Conservation (phyloP, 2,113 vertebrate genomes). For the Clinocottus analis region DNA sequence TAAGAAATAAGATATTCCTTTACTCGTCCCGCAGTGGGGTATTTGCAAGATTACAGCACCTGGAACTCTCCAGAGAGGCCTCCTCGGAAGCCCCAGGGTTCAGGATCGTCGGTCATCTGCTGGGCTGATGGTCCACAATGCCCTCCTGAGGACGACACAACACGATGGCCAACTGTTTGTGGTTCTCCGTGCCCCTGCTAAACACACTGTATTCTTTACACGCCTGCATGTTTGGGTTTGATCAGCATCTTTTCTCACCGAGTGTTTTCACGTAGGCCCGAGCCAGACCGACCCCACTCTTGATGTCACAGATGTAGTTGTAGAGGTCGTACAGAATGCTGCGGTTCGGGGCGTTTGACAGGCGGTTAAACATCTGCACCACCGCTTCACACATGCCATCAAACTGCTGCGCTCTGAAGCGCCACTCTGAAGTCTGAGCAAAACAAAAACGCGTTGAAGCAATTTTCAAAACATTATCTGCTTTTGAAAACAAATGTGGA, state of each 20-base stretch:
- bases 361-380: slow-evolving; percentile 97
- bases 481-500: accelerated
- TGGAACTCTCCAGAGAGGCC: slow-evolving; percentile 99
- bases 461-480: neutral
- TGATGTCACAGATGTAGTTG: slow-evolving; percentile 99
- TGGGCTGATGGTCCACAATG: slow-evolving; percentile 90
- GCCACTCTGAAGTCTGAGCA: slow-evolving; percentile 92
- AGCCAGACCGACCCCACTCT: slow-evolving; percentile 97
- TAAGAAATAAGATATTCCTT: no score
- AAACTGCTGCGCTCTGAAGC: slow-evolving; percentile 88
- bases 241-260: slow-evolving; percentile 41
- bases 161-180: neutral
- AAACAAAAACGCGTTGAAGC: neutral
- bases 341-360: slow-evolving; percentile 96
- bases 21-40: no score
- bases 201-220: neutral
- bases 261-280: slow-evolving; percentile 94
- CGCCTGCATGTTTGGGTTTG: neutral
- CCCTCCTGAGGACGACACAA: slow-evolving; percentile 84
- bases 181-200: no score
- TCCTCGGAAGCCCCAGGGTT: slow-evolving; percentile 99
- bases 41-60: slow-evolving; percentile 77
- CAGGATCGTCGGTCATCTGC: slow-evolving; percentile 93
- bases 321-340: slow-evolving; percentile 97
- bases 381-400: slow-evolving; percentile 93